A percentile compares a stretch with the other conserved stretches of the same genome.
Conservation (phyloP, 2,797 vertebrate genomes). For the Parotocinclus haroldoi region DNA sequence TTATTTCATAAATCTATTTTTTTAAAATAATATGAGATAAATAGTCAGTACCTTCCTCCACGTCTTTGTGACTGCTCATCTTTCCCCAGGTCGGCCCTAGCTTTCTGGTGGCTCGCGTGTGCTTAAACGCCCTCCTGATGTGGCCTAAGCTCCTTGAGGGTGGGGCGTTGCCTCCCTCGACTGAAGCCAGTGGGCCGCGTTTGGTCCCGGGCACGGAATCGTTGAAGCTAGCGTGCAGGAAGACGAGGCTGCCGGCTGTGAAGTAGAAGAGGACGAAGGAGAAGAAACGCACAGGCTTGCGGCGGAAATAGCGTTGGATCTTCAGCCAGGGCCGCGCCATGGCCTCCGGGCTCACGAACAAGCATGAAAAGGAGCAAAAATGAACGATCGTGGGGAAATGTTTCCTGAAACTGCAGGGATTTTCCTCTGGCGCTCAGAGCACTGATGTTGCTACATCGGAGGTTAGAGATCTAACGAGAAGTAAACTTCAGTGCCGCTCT, state of each 20-base stretch:
- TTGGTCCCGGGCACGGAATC: constrained; percentile 60
- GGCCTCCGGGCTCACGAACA: constrained; percentile 33
- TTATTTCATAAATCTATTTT: too few relatives aligned
- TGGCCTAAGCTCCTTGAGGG: constrained; percentile 64
- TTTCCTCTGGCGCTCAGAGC: neutral
- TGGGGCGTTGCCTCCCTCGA: constrained; percentile 41
- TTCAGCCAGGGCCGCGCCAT: constrained; percentile 91
- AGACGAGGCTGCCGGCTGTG: constrained; percentile 88
- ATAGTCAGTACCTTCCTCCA: constrained; percentile 79
- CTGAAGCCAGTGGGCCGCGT: constrained; percentile 55
- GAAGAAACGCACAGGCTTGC: constrained; percentile 89
- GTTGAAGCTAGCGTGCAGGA: constrained; percentile 86
- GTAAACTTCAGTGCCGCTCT: neutral
- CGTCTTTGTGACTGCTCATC: constrained; percentile 74
- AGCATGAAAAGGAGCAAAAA: constrained; percentile 30
- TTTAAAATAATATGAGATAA: neutral
- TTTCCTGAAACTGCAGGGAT: neutral
- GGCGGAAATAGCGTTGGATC: constrained; percentile 89
- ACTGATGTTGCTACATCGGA: neutral
- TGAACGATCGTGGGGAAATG: neutral
- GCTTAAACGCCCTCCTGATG: constrained; percentile 75
- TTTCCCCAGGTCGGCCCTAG: constrained; percentile 81
- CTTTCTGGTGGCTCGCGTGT: constrained; percentile 60
- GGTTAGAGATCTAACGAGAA: neutral
- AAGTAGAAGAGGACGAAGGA: constrained; percentile 91